Base-by-base conservation (phyloP, 2,888 invertebrate genomes). In the Cyaniris semiargus region DNA sequence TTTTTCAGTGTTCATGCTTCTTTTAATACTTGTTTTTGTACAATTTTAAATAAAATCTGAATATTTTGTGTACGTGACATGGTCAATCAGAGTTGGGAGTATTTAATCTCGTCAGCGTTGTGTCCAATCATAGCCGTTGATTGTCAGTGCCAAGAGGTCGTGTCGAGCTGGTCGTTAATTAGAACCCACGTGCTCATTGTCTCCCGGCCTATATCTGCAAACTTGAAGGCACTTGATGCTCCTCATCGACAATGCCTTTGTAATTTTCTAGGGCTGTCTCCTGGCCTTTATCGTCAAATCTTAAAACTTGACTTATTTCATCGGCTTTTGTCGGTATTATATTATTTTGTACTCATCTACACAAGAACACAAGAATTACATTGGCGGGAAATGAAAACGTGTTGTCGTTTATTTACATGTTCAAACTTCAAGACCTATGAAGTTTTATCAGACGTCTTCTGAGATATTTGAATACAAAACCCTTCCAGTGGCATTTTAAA, bases 101-200 rank as follows among this genome's bases (percentile, higher is more conserved):
- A 10, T 76, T 56, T 76, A 77, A 76, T 70, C 48, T 60, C 71
- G 53, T 86, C 83, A 84, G 87, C 88, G 86, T 88, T 83, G 87
- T 88, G 92, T 91, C 88, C 89, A 91, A 92, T 93, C 90, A 90
- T 60, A 60, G 81, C 84, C 86, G 88, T 87, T 91, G 90, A 92
- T 91, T 92, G 93, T 84, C 83, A 81, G 89, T 87, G 89, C 84
- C 90, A 85, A 89, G 87, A 92, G 93, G 93, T 93, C 93, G 92
- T 86, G 91, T 89, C 86, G 90, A 89, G 90, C 85, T 83, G 86
- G 84, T 86, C 85, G 86, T 85, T 92, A 92, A 93, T 93, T 92
- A 92, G 87, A 86, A 84, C 87, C 91, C 88, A 88, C 90, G 87
- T 88, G 88, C 83, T 79, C 76, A 78, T 80, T 83, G 81, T 81